Base-by-base conservation (phyloP, 2,797 vertebrate genomes). In the Potorous gilbertii region DNA sequence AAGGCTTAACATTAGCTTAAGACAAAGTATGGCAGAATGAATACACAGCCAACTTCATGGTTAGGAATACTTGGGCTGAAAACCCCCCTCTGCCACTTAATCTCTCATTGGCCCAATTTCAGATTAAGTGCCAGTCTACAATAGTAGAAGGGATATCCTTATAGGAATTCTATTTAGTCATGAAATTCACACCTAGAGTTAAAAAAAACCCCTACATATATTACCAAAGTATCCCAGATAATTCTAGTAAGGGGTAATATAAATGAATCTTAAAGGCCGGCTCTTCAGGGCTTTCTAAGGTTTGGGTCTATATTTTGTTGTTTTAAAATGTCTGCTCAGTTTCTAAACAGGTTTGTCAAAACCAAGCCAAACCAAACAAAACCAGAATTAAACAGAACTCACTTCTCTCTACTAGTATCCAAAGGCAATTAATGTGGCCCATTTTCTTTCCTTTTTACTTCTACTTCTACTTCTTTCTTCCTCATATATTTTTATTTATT, bases 271-370 rank as follows among this genome's bases (percentile, higher is more conserved):
- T 12, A 18, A 90, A 92, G 1, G 54, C 29, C 92, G 91, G 94
- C 62, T 81, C 57, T 87, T 92, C 34, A 55, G 29, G 55, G 28
- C 9, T 56, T 95, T 93, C n/a, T 50, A 87, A 87, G 54, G 4
- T 27, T n/a, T 81, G 24, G 12, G 29, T 55, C 55, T 91, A 34
- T n/a, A 55, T 54, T 40, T 55, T 94, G 4, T 28, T 57, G 54
- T 92, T 92, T 97, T 74, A 96, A 97, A 96, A 94, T 12, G 9
- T 8, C n/a, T 24, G 66, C 18, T 74, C n/a, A 74, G 8, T 74
- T 74, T 74, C 66, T 66, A 21, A 74, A 74, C 40, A 40, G n/a
- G 18, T 6, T 40, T 74, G 16, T 18, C n/a, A 40, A 81, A 40
- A 90, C 90, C 91, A 94, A 92, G 90, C 18, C 21, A 81, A 40